Evolutionary conservation across 2,888 invertebrate genomes (phyloP), one percentile per base, ranked within the genome.

Genomic region (Autographa gamma): DNA sequence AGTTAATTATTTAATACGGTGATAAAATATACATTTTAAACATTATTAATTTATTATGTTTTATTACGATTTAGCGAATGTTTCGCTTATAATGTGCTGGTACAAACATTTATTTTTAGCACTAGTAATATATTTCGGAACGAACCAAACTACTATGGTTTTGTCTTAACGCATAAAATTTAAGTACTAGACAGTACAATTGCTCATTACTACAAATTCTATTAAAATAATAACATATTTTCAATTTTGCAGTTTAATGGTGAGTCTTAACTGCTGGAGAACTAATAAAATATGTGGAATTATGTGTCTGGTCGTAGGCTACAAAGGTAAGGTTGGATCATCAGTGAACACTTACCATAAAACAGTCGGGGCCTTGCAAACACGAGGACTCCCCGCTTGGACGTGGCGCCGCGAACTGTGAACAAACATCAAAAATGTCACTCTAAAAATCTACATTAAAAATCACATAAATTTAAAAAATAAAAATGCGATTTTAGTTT

Each of bases 341-440:
- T 77, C 63, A 65, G 67, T 67, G 66, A 83, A 82, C 83, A 96
- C 97, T 96, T 92, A 97, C 97, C 97, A 97, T 97, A 94, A 97
- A 97, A 92, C 97, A 97, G 95, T 97, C 97, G 82, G 97, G 97
- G 90, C 97, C 97, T 92, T 97, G 97, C 92, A 97, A 95, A 92
- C 97, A 97, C 89, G 96, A 96, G 71, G 96, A 96, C 93, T 97
- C 96, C 91, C 96, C 96, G 89, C 96, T 94, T 85, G 96, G 96
- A 71, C 96, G 96, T 80, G 96, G 96, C 92, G 96, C 95, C 87
- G 97, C 96, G 86, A 97, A 97, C 97, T 97, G 96, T 88, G 96
- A 96, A 94, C 93, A 94, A 95, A 92, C 89, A 92, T 84, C 86
- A 81, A 89, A 88, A 88, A 88, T 86, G 86, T 91, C 88, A 90